Percentiles rank a stretch among this genome's conserved stretches.
Evolutionary conservation across 2,797 vertebrate genomes (phyloP).

Genomic region (Lutjanus argentimaculatus): DNA sequence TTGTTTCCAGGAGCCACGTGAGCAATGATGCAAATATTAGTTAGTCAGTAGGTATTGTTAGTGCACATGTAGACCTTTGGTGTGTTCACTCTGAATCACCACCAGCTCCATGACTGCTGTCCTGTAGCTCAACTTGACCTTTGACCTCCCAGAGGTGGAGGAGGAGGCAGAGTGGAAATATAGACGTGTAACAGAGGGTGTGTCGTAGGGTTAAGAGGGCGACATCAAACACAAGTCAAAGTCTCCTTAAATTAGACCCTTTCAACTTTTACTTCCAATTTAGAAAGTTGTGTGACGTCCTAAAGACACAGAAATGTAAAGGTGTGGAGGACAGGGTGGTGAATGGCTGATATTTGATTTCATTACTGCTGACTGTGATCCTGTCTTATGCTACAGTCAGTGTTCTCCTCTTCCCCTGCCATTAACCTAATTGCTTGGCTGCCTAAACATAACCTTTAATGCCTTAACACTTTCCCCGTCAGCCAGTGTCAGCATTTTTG

Average conservation of each 20-base stretch:
- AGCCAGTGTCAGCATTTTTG: too few relatives aligned
- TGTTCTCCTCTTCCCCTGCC: too few relatives aligned
- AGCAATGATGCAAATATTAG: background rate
- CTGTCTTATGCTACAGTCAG: background rate
- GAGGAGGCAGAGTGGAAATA: background rate
- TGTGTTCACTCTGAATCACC: background rate
- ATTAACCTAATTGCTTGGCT: background rate
- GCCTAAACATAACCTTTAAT: background rate
- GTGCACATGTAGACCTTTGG: background rate
- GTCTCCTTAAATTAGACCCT: background rate
- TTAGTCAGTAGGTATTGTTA: background rate
- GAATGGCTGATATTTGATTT: background rate
- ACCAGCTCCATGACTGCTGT: background rate
- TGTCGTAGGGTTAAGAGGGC: background rate
- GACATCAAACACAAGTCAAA: background rate
- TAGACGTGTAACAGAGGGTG: background rate
- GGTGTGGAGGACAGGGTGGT: background rate
- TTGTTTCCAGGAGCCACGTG: background rate
- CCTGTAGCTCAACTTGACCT: constrained; percentile 20
- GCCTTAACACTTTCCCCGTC: too few relatives aligned
- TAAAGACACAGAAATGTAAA: background rate
- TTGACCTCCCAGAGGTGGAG: background rate
- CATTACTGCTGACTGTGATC: background rate
- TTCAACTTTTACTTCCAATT: background rate
- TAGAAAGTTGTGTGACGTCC: background rate